Conservation (phyloP, 2,113 vertebrate genomes). For the Cynoglossus semilaevis region DNA sequence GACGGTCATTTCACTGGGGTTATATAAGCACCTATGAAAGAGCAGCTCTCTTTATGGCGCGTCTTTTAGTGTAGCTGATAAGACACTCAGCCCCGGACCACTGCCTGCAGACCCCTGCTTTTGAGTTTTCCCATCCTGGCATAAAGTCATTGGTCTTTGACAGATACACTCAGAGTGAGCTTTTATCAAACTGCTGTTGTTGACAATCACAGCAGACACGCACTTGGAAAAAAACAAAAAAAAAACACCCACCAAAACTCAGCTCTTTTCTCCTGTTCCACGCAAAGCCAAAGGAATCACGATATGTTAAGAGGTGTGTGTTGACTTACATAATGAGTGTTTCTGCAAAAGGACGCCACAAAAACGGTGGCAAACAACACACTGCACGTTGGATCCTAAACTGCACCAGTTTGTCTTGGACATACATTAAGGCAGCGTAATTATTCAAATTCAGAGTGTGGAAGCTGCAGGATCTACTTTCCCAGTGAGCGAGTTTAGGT, state of each 20-base stretch:
- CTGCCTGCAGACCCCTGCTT: conserved; percentile 50
- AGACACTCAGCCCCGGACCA: conserved; percentile 16
- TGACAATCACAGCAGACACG: conserved; percentile 24
- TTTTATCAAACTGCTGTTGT: conserved; percentile 49
- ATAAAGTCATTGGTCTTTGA: conserved; percentile 55
- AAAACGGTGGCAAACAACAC: neutral
- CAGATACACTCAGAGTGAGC: conserved; percentile 37
- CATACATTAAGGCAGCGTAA: neutral
- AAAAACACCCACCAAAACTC: too few species aligned
- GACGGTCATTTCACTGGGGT: conserved; percentile 39
- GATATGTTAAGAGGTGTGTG: conserved; percentile 3
- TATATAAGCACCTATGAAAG: conserved; percentile 50
- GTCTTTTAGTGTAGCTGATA: conserved; percentile 31
- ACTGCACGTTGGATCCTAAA: neutral
- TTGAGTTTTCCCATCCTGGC: conserved; percentile 61
- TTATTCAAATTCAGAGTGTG: neutral
- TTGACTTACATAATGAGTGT: conserved; percentile 48
- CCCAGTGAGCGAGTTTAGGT: neutral
- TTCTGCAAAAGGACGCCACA: conserved; percentile 15
- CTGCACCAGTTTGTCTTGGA: neutral
- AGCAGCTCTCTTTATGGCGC: conserved; percentile 35
- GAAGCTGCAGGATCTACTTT: neutral
- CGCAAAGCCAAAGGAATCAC: conserved; percentile 24
- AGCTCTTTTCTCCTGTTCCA: conserved; percentile 36
- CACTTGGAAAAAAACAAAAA: conserved; percentile 44